Base-by-base conservation (phyloP, 2,888 invertebrate genomes). In the Diaphora mendica region DNA sequence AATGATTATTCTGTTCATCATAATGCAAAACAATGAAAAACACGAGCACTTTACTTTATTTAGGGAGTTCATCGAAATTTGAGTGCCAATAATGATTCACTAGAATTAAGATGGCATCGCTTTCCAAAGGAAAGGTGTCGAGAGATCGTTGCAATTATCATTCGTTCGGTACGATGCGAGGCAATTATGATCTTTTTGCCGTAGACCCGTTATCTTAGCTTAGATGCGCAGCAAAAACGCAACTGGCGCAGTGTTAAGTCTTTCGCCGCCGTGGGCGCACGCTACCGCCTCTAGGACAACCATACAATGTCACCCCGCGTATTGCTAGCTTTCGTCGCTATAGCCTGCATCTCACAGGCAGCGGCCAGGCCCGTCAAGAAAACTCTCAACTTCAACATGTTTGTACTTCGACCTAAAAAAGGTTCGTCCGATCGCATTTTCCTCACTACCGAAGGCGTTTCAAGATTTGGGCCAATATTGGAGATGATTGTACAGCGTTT, bases 401-500 rank as follows among this genome's bases (percentile, higher is more conserved):
- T 94, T 85, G 86, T 94, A 68, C 88, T 95, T n/a, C 88, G 90
- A 39, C 94, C 93, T 2, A 87, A 88, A n/a, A 87, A 91, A 64
- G 92, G 91, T 69, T 85, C 89, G 0, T 86, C 92, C 0, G 92
- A 93, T 70, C 90, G 93, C 26, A 88, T 94, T 48, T 83, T 93
- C 17, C 79, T 92, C 23, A 87, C 93, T 1, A 93, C 94, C 0
- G 93, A 94, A 55, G 94, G 94, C 0, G 87, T 95, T 1, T 96
- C 96, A 1, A 94, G 96, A 86, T 97, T 97, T 87, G 97, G 97
- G 11, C 97, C 97, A 1, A 91, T 97, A 69, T 89, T 97, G 78
- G 97, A 97, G 87, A 96, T 96, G 81, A 89, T 97, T 64, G 96
- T 97, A 11, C 97, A 97, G 87, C 96, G 97, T 68, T 96, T 97